Conservation (phyloP, 2,113 vertebrate genomes). For the Myanophis thanlyinensis region DNA sequence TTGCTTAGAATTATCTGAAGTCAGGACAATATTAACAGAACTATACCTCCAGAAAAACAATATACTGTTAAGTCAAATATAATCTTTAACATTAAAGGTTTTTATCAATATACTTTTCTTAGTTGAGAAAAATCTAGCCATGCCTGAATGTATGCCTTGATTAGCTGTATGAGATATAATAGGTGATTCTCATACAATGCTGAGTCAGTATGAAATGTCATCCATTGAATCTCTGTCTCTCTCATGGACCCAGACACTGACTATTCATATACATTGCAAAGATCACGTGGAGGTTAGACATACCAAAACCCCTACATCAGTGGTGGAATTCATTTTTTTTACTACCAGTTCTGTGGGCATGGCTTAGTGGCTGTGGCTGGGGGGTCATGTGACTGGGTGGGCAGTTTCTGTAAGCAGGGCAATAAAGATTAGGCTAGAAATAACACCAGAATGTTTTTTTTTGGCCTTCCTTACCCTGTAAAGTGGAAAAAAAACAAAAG, state of each 20-base stretch:
- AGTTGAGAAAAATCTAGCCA: not conserved
- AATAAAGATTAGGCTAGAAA: too few relatives aligned
- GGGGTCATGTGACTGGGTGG: too few relatives aligned
- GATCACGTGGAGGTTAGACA: not conserved
- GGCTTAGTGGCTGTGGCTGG: too few relatives aligned
- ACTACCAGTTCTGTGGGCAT: too few relatives aligned
- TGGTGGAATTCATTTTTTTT: too few relatives aligned
- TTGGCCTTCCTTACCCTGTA: too few relatives aligned
- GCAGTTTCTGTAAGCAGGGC: too few relatives aligned
- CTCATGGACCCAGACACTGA: not conserved
- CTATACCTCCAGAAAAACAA: not conserved
- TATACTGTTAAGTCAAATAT: not conserved
- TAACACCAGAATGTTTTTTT: too few relatives aligned
- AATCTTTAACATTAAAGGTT: not conserved
- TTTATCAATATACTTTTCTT: not conserved
- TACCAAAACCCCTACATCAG: too few relatives aligned
- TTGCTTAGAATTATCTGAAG: not conserved
- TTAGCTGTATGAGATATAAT: not conserved
- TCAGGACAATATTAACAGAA: not conserved
- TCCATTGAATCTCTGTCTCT: not conserved
- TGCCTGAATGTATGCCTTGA: not conserved
- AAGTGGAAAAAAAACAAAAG: too few relatives aligned
- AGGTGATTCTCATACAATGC: not conserved
- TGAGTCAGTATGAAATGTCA: not conserved
- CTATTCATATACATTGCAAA: not conserved